These are phyloP conservation scores for Pseudorhombus dupliciocellatus DNA, from an alignment of 2,113 vertebrate genomes.

Conservation along the genomic window DNA sequence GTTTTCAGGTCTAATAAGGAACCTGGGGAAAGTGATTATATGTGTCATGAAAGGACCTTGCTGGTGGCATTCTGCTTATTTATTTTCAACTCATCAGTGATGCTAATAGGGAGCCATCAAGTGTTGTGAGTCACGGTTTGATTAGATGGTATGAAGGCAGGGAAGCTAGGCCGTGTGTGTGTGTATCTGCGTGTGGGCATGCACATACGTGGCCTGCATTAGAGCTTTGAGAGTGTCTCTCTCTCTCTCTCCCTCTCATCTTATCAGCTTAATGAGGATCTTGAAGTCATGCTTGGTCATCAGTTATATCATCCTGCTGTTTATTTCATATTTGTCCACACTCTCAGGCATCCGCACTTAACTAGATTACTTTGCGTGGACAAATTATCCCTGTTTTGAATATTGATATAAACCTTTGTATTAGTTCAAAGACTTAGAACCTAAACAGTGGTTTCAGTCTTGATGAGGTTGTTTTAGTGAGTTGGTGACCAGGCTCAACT, in stretches of 20 bases:
- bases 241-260: background rate
- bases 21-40: constrained; percentile 13
- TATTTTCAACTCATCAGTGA: constrained; percentile 28
- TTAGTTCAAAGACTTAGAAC: too few species aligned
- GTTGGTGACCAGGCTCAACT: background rate
- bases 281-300: background rate
- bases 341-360: background rate
- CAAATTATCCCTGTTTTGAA: too few species aligned
- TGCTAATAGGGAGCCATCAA: constrained; percentile 24
- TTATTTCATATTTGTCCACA: background rate
- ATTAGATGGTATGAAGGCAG: constrained; percentile 24
- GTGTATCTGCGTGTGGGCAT: constrained; percentile 3
- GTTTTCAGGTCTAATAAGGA: constrained; percentile 1
- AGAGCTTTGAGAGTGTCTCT: background rate
- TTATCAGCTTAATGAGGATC: constrained; percentile 1
- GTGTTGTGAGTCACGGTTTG: constrained; percentile 28
- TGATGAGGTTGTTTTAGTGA: background rate
- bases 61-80: constrained; percentile 28
- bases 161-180: background rate
- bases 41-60: constrained; percentile 24
- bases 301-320: background rate
- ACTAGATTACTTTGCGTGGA: background rate
- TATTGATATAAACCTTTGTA: too few species aligned
- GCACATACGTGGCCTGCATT: constrained; percentile 2
- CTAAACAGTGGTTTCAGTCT: background rate